These are phyloP conservation scores for Polyodon spathula DNA, from an alignment of 2,113 vertebrate species.

Conservation along the genomic window DNA sequence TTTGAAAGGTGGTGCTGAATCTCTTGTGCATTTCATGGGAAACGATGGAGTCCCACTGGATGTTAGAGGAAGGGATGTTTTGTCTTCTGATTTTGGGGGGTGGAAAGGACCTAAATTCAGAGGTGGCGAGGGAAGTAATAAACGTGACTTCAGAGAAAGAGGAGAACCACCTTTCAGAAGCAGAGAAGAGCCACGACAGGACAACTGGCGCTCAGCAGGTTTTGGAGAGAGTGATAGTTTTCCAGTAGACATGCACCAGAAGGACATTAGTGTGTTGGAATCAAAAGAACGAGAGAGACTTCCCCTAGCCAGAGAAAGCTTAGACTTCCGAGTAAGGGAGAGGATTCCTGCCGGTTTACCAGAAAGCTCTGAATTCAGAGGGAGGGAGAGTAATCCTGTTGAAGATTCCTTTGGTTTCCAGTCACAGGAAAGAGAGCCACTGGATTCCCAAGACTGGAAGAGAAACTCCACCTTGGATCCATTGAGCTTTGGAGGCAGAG, in stretches of 20 bases:
- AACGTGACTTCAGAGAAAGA: conserved; percentile 37
- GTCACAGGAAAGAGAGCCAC: conserved; percentile 20
- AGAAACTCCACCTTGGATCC: conserved; percentile 23
- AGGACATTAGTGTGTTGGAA: conserved; percentile 24
- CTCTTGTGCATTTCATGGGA: conserved; percentile 49
- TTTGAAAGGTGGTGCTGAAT: conserved; percentile 47
- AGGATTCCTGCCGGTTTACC: conserved; percentile 25
- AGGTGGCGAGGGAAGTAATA: conserved; percentile 29
- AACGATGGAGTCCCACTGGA: conserved; percentile 34
- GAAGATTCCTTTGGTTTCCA: conserved; percentile 17
- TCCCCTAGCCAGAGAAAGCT: conserved; percentile 33
- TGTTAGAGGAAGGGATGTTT: conserved; percentile 36
- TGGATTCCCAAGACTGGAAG: conserved; percentile 26
- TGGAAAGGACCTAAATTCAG: conserved; percentile 36
- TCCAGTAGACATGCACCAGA: conserved; percentile 20
- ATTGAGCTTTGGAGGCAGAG: conserved; percentile 30
- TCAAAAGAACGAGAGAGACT: conserved; percentile 32
- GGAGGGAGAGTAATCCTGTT: neutral
- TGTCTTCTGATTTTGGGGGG: conserved; percentile 33
- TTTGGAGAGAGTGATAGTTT: conserved; percentile 31
- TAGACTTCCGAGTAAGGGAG: conserved; percentile 46
- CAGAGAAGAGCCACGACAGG: conserved; percentile 52
- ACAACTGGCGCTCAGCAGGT: conserved; percentile 54
- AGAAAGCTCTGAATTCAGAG: neutral
- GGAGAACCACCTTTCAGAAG: conserved; percentile 43